Conservation (phyloP, 2,113 vertebrate genomes). For the Sylvietta virens region DNA sequence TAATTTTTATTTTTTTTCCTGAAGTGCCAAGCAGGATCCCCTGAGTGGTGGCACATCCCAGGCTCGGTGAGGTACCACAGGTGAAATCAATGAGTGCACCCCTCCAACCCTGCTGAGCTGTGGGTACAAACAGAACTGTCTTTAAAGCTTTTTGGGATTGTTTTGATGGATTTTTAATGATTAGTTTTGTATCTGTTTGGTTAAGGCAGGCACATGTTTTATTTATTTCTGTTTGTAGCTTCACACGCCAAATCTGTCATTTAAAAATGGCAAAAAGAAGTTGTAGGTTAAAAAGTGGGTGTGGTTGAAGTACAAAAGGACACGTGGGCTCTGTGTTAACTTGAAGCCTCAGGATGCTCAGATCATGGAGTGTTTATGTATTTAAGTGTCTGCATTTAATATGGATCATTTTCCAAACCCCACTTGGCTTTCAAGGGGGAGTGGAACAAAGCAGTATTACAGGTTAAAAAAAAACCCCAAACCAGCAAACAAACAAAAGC, state of each 20-base stretch:
- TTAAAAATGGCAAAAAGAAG: background rate
- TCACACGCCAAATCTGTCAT: background rate
- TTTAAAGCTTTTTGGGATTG: background rate
- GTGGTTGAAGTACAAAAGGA: background rate
- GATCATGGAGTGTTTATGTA: fast-evolving
- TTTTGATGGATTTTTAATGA: background rate
- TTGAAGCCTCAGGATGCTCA: background rate
- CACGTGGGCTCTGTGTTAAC: fast-evolving
- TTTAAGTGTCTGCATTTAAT: background rate
- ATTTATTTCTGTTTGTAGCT: background rate
- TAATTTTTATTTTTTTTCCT: background rate
- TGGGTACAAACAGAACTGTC: background rate
- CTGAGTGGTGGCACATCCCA: background rate
- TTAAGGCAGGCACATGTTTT: background rate
- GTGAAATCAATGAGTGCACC: background rate
- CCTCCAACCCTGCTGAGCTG: fast-evolving
- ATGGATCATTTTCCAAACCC: background rate
- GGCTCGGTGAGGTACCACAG: fast-evolving
- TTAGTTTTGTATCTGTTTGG: background rate
- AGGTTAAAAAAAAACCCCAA: background rate
- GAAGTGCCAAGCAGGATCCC: background rate
- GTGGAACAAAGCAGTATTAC: background rate
- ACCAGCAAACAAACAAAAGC: background rate
- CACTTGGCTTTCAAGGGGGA: background rate
- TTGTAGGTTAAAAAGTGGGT: background rate